Evolutionary conservation across 2,888 invertebrate genomes (phyloP), one percentile per base, ranked within the genome.

Genomic region (Ochropleura leucogaster): DNA sequence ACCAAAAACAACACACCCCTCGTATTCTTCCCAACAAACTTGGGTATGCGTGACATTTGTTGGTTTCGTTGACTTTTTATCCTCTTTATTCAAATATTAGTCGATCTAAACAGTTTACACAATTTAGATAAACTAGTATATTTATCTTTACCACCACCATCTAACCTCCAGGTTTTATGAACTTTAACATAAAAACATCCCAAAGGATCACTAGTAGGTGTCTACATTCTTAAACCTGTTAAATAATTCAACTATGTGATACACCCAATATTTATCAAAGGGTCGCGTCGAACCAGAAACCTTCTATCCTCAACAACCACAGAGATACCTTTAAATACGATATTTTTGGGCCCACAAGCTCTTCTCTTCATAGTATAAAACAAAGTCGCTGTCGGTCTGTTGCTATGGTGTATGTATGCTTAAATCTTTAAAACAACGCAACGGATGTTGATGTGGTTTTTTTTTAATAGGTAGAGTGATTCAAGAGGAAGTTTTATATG

Each of bases 251-350:
- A 84, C 30, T 47, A 51, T 59, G 44, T 59, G 64, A 60, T 67
- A 60, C 42, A 53, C 53, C 60, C 63, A n/a, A 57, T 20, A 72
- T 67, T 82, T 79, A 83, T 67, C 62, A 72, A 66, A 69, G 68
- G 80, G 62, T 80, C 81, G 55, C 47, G 67, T 68, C 67, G 62
- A 65, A 80, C 60, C 80, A 65, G 57, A 84, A 84, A 84, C 68
- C 84, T 83, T 80, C 44, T 14, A 8, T 63, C 57, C 49, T 40
- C 5, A 1, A 20, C 44, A 62, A 72, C 66, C 71, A 55, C 71
- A 76, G 42, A 30, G 57, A 70, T 67, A 64, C 42, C 47, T 72
- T 84, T 72, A 44, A 67, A 60, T 60, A 64, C 20, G 59, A 53
- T 65, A n/a, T 65, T 62, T n/a, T 40, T 59, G 18, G 51, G 69